phyloP scores from a whole-genome alignment of 2,797 vertebrate genomes.

The Orestias chungarensis region DNA sequence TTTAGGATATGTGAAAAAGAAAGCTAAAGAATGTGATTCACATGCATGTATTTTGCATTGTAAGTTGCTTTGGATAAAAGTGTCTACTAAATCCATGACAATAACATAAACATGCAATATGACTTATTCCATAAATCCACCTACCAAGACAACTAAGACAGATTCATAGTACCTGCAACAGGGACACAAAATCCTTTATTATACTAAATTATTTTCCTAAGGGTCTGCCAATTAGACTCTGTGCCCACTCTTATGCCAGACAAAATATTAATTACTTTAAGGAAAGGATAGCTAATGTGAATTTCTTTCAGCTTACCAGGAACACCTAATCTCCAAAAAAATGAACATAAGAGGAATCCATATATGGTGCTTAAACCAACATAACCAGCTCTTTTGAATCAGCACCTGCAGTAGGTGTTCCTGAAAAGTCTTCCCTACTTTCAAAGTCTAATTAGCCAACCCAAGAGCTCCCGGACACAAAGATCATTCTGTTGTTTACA shows the following conservation, averaged over 20 bases:
- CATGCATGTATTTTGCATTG: conserved; percentile 6
- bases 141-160: background rate
- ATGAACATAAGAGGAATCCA: background rate
- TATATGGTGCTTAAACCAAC: background rate
- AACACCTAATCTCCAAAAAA: background rate
- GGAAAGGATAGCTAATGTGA: background rate
- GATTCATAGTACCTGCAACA: background rate
- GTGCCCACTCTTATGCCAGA: background rate
- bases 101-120: no score
- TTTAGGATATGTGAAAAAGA: conserved; percentile 12
- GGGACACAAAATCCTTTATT: background rate
- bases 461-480: background rate
- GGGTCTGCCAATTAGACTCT: background rate
- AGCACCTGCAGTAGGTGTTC: background rate
- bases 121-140: background rate
- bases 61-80: no score
- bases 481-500: background rate
- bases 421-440: background rate
- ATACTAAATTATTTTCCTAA: background rate
- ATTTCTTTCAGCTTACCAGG: background rate
- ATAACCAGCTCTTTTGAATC: background rate
- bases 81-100: no score
- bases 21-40: conserved; percentile 12
- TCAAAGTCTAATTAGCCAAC: background rate
- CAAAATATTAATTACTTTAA: background rate